Evolutionary conservation across 2,888 invertebrate species (phyloP).

Genomic region (Eueremaeus valkanovi): DNA sequence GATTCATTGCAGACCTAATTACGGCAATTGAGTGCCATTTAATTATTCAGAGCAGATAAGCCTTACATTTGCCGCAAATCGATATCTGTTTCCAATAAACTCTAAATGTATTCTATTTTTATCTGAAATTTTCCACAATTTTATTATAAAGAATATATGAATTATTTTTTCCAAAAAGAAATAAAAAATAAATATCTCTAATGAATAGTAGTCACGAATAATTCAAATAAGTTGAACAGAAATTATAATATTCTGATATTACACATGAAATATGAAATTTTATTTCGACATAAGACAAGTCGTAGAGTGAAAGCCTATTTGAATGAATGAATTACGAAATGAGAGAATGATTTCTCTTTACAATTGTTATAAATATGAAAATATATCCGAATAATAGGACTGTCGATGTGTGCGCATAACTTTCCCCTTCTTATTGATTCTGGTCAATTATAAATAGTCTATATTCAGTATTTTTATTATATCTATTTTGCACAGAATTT

Average conservation of each 20-base stretch:
- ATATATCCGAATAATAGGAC: too few relatives aligned
- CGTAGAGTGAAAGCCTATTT: too few relatives aligned
- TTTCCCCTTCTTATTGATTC: too few relatives aligned
- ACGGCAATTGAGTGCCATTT: too few relatives aligned
- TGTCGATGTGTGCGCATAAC: too few relatives aligned
- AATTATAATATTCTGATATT: neutral
- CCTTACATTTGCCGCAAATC: neutral
- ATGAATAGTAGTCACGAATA: conserved; percentile 3
- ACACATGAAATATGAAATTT: neutral
- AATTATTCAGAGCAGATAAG: too few relatives aligned
- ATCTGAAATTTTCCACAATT: neutral
- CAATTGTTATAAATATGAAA: neutral
- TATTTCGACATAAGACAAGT: neutral
- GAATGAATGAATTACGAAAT: too few relatives aligned
- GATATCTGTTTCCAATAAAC: neutral
- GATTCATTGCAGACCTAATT: too few relatives aligned
- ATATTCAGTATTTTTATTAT: too few relatives aligned
- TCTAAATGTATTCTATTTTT: neutral
- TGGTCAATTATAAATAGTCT: too few relatives aligned
- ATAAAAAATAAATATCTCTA: neutral
- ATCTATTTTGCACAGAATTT: too few relatives aligned
- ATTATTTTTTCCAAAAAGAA: neutral
- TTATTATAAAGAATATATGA: neutral
- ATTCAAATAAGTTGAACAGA: neutral
- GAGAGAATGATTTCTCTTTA: too few relatives aligned